phyloP scores from a whole-genome alignment of 2,888 invertebrate genomes.

The Argyresthia goedartella region DNA sequence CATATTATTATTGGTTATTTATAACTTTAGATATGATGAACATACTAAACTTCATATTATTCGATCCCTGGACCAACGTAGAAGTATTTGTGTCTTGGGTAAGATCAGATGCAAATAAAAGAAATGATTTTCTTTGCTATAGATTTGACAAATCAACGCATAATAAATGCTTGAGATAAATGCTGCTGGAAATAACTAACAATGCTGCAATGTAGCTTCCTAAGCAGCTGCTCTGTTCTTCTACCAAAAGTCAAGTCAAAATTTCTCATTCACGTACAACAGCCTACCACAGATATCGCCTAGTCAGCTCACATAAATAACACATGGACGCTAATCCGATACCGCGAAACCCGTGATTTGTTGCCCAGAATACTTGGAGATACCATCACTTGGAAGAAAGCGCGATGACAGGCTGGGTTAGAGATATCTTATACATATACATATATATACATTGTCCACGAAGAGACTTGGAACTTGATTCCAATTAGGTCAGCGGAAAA shows the following conservation, averaged over 20 bases:
- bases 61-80: neutral
- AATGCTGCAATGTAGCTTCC: no score
- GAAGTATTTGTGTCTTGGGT: no score
- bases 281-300: constrained; percentile 12
- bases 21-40: neutral
- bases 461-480: no score
- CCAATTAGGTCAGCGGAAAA: no score
- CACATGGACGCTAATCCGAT: constrained; percentile 51
- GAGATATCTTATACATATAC: neutral
- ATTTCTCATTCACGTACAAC: neutral
- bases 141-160: neutral
- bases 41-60: neutral
- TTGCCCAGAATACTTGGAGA: constrained; percentile 28
- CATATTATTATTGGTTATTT: neutral
- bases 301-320: constrained; percentile 57
- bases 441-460: no score
- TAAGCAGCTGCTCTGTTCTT: neutral
- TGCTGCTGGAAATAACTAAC: no score
- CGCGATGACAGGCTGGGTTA: neutral
- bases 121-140: neutral
- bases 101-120: no score
- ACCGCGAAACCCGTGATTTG: constrained; percentile 39
- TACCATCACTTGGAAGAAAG: neutral
- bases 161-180: no score
- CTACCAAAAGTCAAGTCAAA: neutral